Percentiles rank a stretch among this genome's conserved stretches.
These are phyloP conservation scores for Macrobrachium rosenbergii DNA, from an alignment of 1,140 invertebrate genomes.

Conservation along the genomic window DNA sequence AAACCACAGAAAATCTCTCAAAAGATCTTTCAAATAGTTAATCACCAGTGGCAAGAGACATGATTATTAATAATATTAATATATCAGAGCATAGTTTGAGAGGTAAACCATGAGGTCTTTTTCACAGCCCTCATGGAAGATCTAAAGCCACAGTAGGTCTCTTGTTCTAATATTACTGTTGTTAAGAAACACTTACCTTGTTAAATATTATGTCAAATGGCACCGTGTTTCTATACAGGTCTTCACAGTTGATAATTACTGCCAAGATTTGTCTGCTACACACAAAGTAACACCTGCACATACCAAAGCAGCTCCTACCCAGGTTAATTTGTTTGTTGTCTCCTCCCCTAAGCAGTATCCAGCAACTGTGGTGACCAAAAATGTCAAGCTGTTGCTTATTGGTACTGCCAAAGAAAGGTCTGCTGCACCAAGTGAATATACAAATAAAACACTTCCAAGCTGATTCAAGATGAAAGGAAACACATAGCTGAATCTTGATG, in stretches of 20 bases:
- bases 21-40: no score
- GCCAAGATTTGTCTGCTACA: constrained; percentile 59
- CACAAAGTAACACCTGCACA: constrained; percentile 63
- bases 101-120: no score
- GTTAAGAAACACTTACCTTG: no score
- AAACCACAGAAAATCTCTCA: no score
- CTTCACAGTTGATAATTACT: not conserved
- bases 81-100: no score
- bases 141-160: no score
- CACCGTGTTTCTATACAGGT: no score
- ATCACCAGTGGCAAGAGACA: no score
- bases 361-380: constrained; percentile 70
- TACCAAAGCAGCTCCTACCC: constrained; percentile 60
- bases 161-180: no score
- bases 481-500: constrained; percentile 59
- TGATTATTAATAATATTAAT: no score
- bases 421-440: constrained; percentile 66
- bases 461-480: constrained; percentile 62
- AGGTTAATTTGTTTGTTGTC: constrained; percentile 62
- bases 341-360: constrained; percentile 70
- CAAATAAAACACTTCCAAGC: constrained; percentile 60
- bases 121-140: no score
- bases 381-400: constrained; percentile 71
- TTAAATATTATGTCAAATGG: no score
- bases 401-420: constrained; percentile 71